These are phyloP conservation scores for Zaprionus davidi DNA, from an alignment of 1,140 invertebrate species.

Conservation along the genomic window DNA sequence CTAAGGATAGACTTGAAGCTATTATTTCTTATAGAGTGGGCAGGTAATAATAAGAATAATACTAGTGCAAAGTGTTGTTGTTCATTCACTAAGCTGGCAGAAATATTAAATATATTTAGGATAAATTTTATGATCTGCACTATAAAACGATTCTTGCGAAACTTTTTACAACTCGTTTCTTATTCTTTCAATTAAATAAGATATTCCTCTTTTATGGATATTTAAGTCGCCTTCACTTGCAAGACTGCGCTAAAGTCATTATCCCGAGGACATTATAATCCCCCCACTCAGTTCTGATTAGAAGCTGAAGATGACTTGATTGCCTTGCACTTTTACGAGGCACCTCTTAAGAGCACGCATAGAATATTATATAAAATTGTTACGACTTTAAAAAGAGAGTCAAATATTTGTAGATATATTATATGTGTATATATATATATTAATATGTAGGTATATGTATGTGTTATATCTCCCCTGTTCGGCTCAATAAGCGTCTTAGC, in stretches of 20 bases:
- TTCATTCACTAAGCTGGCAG: neutral
- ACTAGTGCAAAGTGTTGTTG: neutral
- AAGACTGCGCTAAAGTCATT: neutral
- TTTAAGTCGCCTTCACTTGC: neutral
- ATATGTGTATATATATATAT: neutral
- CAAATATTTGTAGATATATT: neutral
- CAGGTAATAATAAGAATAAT: neutral
- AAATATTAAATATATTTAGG: too few species aligned
- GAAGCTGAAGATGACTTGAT: constrained; percentile 1
- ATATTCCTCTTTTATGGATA: neutral
- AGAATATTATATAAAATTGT: neutral
- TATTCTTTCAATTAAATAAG: neutral
- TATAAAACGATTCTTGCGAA: neutral
- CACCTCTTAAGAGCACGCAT: neutral
- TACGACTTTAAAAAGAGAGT: neutral
- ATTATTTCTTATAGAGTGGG: neutral
- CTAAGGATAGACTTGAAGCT: neutral
- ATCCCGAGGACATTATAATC: neutral
- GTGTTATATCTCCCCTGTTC: neutral
- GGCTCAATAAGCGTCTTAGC: neutral
- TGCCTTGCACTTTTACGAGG: neutral
- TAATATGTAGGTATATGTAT: neutral
- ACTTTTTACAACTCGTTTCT: neutral
- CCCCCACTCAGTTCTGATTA: neutral
- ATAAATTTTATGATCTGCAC: too few species aligned